phyloP scores from a whole-genome alignment of 2,888 invertebrate genomes.

The Formica aserva region DNA sequence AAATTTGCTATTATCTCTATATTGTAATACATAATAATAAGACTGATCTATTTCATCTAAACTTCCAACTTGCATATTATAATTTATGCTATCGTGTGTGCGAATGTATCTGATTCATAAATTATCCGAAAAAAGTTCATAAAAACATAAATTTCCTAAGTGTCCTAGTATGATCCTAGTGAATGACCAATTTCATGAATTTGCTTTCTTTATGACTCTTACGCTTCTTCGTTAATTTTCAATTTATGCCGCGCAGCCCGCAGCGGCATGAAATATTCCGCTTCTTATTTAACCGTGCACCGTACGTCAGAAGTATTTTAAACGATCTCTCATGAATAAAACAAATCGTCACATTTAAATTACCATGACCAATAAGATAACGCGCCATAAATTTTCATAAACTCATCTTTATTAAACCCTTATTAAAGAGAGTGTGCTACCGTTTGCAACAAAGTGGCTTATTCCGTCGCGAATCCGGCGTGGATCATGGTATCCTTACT shows the following conservation, averaged over 20 bases:
- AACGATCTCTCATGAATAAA: constrained; percentile 74
- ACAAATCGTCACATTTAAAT: constrained; percentile 73
- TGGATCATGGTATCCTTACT: not conserved
- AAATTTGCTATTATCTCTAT: not conserved
- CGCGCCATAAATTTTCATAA: constrained; percentile 75
- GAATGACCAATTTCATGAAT: constrained; percentile 34
- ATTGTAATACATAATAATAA: not conserved
- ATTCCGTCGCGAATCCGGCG: constrained; percentile 5
- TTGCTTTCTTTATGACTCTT: constrained; percentile 37
- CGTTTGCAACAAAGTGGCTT: constrained; percentile 43
- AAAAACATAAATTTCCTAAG: not conserved
- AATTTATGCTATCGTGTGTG: not conserved
- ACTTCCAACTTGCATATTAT: not conserved
- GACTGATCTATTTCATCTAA: not conserved
- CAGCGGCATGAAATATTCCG: constrained; percentile 50
- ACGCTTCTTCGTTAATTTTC: constrained; percentile 51
- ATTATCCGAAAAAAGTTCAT: not conserved
- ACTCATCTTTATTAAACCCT: constrained; percentile 75
- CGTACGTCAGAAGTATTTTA: constrained; percentile 59
- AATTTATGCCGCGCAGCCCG: constrained; percentile 48
- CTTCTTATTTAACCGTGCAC: constrained; percentile 54
- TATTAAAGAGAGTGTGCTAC: constrained; percentile 44
- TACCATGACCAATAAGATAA: constrained; percentile 66
- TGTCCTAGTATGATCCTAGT: not conserved
- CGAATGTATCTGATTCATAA: not conserved